Conservation (phyloP, 1,140 invertebrate species). For the Heliconius eleuchia region DNA sequence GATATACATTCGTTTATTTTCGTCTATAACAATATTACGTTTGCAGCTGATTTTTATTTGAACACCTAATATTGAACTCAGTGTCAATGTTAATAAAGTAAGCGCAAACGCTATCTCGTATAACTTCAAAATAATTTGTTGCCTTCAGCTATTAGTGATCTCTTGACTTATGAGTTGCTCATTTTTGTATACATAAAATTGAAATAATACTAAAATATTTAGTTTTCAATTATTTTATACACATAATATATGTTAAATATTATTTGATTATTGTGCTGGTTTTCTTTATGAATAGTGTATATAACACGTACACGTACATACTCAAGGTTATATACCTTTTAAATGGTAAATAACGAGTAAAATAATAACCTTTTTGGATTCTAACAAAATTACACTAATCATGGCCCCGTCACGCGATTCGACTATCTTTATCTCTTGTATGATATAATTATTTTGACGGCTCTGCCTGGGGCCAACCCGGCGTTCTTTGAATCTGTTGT, state of each 20-base stretch:
- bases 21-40: conserved; percentile 42
- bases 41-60: conserved; percentile 40
- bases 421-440: conserved; percentile 69
- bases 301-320: not conserved
- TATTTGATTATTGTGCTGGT: not conserved
- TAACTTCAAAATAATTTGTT: conserved; percentile 20
- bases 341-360: conserved; percentile 46
- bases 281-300: conserved; percentile 7
- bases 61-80: conserved; percentile 44
- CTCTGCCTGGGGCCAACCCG: conserved; percentile 54
- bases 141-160: conserved; percentile 43
- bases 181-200: conserved; percentile 34
- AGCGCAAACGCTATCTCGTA: not conserved
- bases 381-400: conserved; percentile 74
- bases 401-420: conserved; percentile 70
- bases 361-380: conserved; percentile 54
- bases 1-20: conserved; percentile 56
- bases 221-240: not conserved
- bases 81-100: conserved; percentile 28
- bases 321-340: conserved; percentile 42
- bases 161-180: conserved; percentile 37
- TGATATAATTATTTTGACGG: conserved; percentile 69
- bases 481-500: conserved; percentile 54
- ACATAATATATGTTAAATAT: not conserved
- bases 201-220: not conserved